These are phyloP conservation scores for Nasonia oneida DNA, from an alignment of 2,888 invertebrate genomes.

Conservation along the genomic window DNA sequence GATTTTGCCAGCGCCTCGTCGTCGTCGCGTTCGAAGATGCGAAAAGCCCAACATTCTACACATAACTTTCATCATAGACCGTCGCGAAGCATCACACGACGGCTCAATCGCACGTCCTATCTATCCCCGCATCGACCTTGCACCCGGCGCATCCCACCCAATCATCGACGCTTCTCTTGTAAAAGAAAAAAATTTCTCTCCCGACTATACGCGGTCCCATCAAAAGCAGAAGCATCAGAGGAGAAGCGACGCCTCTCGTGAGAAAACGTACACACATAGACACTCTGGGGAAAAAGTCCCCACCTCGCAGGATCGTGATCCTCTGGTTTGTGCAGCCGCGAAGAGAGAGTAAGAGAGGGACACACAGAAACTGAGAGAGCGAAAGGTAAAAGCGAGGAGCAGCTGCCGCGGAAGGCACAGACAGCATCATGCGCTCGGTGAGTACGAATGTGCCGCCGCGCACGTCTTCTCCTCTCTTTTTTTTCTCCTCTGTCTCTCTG, in stretches of 20 bases:
- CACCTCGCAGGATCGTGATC: constrained; percentile 1
- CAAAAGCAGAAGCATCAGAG: neutral
- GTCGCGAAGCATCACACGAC: no score
- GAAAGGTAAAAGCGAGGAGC: constrained; percentile 73
- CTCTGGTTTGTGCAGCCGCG: neutral
- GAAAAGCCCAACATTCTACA: no score
- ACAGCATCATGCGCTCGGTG: constrained; percentile 79
- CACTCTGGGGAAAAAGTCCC: neutral
- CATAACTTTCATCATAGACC: no score
- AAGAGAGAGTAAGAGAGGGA: neutral
- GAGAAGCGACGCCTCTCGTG: neutral
- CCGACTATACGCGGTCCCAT: neutral
- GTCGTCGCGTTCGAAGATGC: no score
- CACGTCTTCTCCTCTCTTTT: constrained; percentile 57
- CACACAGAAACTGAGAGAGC: neutral
- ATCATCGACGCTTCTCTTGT: no score
- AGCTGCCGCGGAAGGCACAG: constrained; percentile 71
- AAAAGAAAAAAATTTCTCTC: neutral
- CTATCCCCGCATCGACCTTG: no score
- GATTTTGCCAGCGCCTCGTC: neutral
- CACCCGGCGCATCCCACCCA: no score
- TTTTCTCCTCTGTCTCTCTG: neutral
- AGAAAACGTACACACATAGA: neutral
- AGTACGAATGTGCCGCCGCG: constrained; percentile 72
- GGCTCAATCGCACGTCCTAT: no score